Conservation (phyloP, 2,113 vertebrate species). For the Centropus bengalensis region DNA sequence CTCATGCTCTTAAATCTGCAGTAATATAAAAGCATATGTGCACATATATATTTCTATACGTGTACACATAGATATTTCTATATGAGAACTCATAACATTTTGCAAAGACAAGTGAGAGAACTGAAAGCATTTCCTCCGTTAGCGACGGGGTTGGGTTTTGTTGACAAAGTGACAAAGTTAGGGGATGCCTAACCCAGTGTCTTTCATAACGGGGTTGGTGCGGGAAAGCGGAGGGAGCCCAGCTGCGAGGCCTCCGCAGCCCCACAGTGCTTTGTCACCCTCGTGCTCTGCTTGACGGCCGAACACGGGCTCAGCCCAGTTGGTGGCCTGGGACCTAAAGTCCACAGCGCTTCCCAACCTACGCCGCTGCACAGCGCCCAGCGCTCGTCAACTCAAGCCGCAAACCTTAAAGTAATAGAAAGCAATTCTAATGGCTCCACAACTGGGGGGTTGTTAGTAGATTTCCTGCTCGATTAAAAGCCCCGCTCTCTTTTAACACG, state of each 20-base stretch:
- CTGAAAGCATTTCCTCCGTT: rapidly evolving
- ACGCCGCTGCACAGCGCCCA: neutral
- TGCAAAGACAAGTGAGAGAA: neutral
- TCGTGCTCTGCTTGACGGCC: neutral
- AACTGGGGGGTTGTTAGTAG: neutral
- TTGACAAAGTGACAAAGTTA: neutral
- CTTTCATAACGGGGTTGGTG: neutral
- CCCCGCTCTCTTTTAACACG: neutral
- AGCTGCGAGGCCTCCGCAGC: neutral
- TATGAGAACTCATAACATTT: rapidly evolving
- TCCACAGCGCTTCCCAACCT: neutral
- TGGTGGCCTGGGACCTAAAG: neutral
- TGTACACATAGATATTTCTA: rapidly evolving
- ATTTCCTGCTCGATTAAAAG: neutral
- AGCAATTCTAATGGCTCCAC: neutral
- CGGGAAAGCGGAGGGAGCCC: neutral
- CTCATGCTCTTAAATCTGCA: neutral
- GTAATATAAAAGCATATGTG: rapidly evolving
- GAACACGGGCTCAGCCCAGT: neutral
- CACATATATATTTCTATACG: rapidly evolving
- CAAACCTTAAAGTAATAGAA: constrained; percentile 7
- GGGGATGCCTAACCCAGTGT: neutral
- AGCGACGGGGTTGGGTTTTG: neutral
- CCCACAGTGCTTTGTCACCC: neutral
- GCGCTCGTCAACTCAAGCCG: neutral